Base-by-base conservation (phyloP, 2,797 vertebrate species). In the Calcarius lapponicus region DNA sequence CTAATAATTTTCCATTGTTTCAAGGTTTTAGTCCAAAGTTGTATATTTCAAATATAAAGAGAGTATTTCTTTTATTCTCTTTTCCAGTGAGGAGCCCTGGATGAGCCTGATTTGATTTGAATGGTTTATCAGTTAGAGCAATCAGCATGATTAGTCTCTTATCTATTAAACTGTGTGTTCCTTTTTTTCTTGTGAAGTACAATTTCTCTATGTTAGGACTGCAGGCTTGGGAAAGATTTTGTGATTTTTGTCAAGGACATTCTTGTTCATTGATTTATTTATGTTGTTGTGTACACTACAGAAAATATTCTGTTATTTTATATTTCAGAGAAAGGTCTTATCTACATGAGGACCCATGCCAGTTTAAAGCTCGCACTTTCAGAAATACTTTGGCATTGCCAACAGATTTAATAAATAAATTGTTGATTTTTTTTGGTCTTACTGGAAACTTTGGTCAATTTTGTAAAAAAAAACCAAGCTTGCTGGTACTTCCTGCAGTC, bases 401-500 rank as follows among this genome's bases (percentile, higher is more conserved):
- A 80, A 45, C 2, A 85, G 17, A 54, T 50, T 57, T 70, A 67
- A 29, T 24, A 62, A 70, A 10, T 31, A 73, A n/a, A 0, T 25
- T 84, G 34, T 53, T n/a, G 4, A 11, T 58, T 47, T 54, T 47
- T 84, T 88, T 60, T 34, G 1, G 10, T 62, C 28, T 4, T 81
- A 5, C 12, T 64, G 8, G 17, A 69, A 89, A 57, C 5, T 17
- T 47, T 13, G 10, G 12, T 15, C 11, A 54, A 20, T 88, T 80
- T 58, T 80, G 3, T 19, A 51, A 88, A 43, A 88, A 43, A 40
- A 79, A 10, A 1, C 34, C 1, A 74, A 75, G 3, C 2, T 60
- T 42, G 0, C 69, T 69, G 17, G 24, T 32, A 53, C 11, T 31
- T 80, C 2, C 8, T 62, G 10, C 0, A 0, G 31, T 60, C 17